phyloP scores from a whole-genome alignment of 2,113 vertebrate species.

The Chloebia gouldiae region DNA sequence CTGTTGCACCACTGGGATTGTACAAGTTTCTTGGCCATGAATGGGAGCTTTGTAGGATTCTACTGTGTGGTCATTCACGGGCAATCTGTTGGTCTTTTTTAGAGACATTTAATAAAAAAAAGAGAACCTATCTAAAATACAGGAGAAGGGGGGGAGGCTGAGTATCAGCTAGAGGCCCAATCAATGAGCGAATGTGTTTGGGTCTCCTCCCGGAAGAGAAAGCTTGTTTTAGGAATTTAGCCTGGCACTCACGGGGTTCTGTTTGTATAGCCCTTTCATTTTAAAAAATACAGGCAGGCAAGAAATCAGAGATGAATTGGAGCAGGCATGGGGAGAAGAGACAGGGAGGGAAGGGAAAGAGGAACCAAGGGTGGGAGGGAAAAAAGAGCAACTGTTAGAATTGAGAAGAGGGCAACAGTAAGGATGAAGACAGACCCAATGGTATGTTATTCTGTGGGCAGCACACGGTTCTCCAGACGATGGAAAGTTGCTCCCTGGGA shows the following conservation, averaged over 20 bases:
- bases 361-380: background rate
- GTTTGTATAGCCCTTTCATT: conserved; percentile 63
- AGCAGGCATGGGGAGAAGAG: conserved; percentile 14
- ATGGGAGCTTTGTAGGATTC: conserved; percentile 72
- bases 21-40: conserved; percentile 64
- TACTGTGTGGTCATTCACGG: conserved; percentile 73
- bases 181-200: conserved; percentile 64
- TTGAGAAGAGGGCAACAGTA: background rate
- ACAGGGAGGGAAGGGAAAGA: background rate
- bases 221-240: conserved; percentile 57
- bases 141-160: conserved; percentile 26
- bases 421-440: background rate
- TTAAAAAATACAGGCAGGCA: conserved; percentile 11
- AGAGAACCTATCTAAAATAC: conserved; percentile 54
- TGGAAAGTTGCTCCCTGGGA: background rate
- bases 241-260: conserved; percentile 4
- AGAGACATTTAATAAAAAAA: conserved; percentile 55
- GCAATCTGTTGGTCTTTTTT: conserved; percentile 70
- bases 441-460: background rate
- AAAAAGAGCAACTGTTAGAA: background rate
- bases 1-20: conserved; percentile 60
- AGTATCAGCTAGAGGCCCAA: conserved; percentile 58
- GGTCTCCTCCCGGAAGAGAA: conserved; percentile 47
- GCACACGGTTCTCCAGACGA: background rate
- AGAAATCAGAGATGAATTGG: conserved; percentile 24